Base-by-base conservation (phyloP, 1,140 invertebrate genomes). In the Drosophila yakuba region DNA sequence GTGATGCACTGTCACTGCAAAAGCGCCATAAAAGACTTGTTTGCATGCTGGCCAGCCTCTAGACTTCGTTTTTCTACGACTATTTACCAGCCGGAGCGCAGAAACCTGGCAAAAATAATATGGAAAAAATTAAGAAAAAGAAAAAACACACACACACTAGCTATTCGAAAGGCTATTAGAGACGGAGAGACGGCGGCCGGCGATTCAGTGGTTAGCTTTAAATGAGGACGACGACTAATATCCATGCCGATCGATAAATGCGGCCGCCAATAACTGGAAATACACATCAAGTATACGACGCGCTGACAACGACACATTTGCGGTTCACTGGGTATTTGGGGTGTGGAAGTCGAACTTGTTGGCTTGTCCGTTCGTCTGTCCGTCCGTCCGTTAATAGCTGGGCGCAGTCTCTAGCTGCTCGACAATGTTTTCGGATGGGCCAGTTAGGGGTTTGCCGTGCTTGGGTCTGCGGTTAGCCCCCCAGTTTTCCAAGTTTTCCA, bases 11-110 rank as follows among this genome's bases (percentile, higher is more conserved):
- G 83, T 86, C 83, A 83, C 83, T 83, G 79, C 55, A 81, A 86
- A 85, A 85, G 82, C 69, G 74, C 83, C 83, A 88, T 86, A 86
- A 86, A 88, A 86, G 79, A 86, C 83, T 86, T 86, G 83, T 86
- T 86, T 86, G 83, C 83, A 86, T 86, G 79, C 66, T 62, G 74
- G 64, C 32, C 77, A 64, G 73, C 52, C 55, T 28, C 17, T 41
- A 20, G 47, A 69, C 66, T 56, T 32, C 14, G 35, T 44, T 45
- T 54, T 39, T 35, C 44, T 35, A 20, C 20, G 20, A 20, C 20
- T 20, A 38, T 60, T 38, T 60, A 51, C 32, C 25, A 32, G 32
- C 32, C 12, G 8, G 14, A 56, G 45, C 36, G 45, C 61, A 62
- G 75, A 56, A 38, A 72, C 59, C 74, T 71, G 78, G 62, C 47